Evolutionary conservation across 2,113 vertebrate genomes (phyloP).

Genomic region (Siniperca knerii): DNA sequence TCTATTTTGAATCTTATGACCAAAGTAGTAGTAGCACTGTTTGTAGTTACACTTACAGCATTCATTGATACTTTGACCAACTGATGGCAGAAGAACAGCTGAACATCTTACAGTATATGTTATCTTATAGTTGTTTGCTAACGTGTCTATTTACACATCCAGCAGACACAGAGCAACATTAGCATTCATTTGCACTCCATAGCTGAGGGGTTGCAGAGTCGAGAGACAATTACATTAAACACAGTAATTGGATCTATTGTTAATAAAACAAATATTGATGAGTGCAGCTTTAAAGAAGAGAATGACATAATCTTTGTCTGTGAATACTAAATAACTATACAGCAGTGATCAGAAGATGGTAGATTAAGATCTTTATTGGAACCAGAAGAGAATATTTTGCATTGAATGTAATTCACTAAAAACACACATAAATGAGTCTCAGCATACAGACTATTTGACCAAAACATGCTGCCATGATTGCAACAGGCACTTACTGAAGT

Average conservation of each 20-base stretch:
- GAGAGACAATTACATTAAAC: background rate
- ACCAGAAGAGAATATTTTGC: slow-evolving; percentile 15
- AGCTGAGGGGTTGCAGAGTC: background rate
- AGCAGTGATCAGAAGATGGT: background rate
- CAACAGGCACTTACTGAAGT: background rate
- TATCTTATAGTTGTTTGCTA: too few species aligned
- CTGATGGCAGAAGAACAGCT: background rate
- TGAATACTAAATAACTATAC: background rate
- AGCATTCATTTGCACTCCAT: too few species aligned
- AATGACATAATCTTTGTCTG: background rate
- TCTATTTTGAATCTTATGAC: background rate
- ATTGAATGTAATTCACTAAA: background rate
- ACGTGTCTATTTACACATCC: background rate
- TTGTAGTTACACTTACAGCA: background rate
- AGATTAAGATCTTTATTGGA: background rate
- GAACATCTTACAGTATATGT: background rate
- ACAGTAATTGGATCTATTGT: background rate
- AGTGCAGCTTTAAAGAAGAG: background rate
- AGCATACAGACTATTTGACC: background rate
- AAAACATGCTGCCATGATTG: slow-evolving; percentile 5
- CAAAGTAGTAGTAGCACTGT: background rate
- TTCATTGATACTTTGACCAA: background rate
- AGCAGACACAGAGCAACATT: background rate
- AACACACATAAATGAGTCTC: background rate
- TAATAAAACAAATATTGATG: background rate